A percentile compares a stretch with the other conserved stretches of the same genome.
phyloP scores from a whole-genome alignment of 2,113 vertebrate species.

The Pardalotus punctatus region DNA sequence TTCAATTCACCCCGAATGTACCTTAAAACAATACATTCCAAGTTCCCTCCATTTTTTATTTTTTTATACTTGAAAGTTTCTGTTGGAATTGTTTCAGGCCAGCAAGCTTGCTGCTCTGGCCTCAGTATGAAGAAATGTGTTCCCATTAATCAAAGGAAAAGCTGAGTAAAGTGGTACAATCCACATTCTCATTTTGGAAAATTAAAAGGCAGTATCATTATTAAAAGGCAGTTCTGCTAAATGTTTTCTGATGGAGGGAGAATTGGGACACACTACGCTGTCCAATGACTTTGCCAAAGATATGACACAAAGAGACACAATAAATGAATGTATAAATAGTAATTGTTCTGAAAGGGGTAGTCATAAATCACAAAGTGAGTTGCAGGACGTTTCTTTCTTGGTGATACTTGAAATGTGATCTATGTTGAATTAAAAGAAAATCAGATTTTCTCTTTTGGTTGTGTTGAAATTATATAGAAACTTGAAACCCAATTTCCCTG shows the following conservation, averaged over 20 bases:
- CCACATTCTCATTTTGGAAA: constrained; percentile 65
- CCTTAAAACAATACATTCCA: constrained; percentile 54
- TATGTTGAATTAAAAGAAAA: constrained; percentile 66
- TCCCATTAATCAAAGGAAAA: constrained; percentile 76
- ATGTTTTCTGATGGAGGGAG: constrained; percentile 72
- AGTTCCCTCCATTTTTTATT: neutral
- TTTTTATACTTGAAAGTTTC: constrained; percentile 52
- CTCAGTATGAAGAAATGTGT: constrained; percentile 20
- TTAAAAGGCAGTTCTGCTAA: constrained; percentile 69
- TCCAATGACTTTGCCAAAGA: constrained; percentile 71
- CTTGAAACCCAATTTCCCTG: constrained; percentile 21
- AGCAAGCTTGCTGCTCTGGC: constrained; percentile 39
- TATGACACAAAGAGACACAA: constrained; percentile 64
- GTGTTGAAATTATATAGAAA: constrained; percentile 47
- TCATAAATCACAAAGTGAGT: constrained; percentile 75
- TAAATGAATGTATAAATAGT: constrained; percentile 76
- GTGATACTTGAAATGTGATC: constrained; percentile 68
- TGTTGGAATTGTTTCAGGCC: constrained; percentile 60
- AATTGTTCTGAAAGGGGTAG: constrained; percentile 69
- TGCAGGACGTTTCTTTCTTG: constrained; percentile 34
- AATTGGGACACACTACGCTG: constrained; percentile 63
- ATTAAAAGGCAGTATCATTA: constrained; percentile 74
- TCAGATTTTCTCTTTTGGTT: constrained; percentile 47
- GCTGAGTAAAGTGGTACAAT: constrained; percentile 70
- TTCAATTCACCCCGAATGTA: constrained; percentile 57